phyloP scores from a whole-genome alignment of 2,113 vertebrate genomes.

The Oreochromis tanganicae region DNA sequence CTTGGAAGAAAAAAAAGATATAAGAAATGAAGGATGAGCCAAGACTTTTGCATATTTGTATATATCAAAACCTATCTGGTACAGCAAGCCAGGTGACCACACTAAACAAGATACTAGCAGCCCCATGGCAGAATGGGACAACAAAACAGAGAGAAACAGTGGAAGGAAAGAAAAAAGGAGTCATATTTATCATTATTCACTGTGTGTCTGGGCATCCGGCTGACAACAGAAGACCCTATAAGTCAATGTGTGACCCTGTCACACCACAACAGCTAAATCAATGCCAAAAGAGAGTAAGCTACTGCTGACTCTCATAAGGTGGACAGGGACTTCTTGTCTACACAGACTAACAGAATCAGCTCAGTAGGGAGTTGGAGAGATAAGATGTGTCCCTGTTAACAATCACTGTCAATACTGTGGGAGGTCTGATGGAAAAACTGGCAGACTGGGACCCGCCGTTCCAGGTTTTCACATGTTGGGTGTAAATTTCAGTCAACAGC shows the following conservation, averaged over 20 bases:
- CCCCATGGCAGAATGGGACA: background rate
- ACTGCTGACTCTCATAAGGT: slow-evolving; percentile 26
- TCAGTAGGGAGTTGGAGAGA: slow-evolving; percentile 8
- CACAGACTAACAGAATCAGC: slow-evolving; percentile 19
- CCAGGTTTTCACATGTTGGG: background rate
- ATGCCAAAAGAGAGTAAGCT: slow-evolving; percentile 40
- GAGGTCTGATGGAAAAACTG: background rate
- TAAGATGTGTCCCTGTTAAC: slow-evolving; percentile 39
- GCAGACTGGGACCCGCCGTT: background rate
- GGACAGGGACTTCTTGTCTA: slow-evolving; percentile 8
- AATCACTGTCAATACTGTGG: slow-evolving; percentile 36
- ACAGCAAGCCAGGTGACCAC: background rate
- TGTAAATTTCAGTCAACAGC: background rate
- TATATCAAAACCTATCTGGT: background rate
- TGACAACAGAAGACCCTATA: slow-evolving; percentile 26
- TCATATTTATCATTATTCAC: slow-evolving; percentile 13
- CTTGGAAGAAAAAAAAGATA: accelerated
- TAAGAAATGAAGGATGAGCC: background rate
- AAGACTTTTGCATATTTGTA: background rate
- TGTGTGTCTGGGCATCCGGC: background rate
- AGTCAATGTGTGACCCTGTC: slow-evolving; percentile 50
- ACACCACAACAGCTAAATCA: slow-evolving; percentile 56
- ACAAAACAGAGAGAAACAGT: background rate
- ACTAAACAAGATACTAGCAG: background rate
- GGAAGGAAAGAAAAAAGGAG: background rate